Conservation (phyloP, 2,888 invertebrate species). For the Candidula unifasciata region DNA sequence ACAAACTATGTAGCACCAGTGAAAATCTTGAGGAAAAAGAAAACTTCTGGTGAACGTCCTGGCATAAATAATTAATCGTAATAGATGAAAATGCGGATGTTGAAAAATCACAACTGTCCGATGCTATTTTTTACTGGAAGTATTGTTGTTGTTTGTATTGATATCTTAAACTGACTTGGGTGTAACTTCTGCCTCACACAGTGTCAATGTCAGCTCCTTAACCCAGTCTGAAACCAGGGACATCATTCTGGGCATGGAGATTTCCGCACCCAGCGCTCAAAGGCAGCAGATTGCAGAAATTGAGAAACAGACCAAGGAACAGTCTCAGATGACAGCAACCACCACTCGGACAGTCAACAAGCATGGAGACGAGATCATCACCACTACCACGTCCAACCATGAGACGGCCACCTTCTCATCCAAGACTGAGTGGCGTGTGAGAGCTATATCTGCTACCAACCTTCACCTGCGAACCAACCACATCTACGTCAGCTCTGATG, state of each 20-base stretch:
- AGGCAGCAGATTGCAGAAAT: constrained; percentile 99
- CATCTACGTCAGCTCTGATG: constrained; percentile 99
- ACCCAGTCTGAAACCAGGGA: constrained; percentile 99
- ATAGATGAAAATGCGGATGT: no score
- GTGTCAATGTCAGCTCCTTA: constrained; percentile 97
- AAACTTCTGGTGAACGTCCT: no score
- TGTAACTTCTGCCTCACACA: constrained; percentile 70
- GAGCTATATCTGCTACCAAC: constrained; percentile 98
- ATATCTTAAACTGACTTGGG: no score
- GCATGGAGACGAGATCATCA: constrained; percentile 99
- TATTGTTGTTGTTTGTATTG: no score
- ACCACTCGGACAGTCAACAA: constrained; percentile 99
- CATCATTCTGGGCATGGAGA: constrained; percentile 99
- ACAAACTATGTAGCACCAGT: no score
- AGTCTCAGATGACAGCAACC: constrained; percentile 96
- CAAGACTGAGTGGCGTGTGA: constrained; percentile 98
- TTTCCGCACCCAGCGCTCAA: constrained; percentile 98
- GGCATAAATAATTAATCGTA: no score
- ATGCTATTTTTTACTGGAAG: no score
- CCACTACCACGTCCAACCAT: constrained; percentile 98
- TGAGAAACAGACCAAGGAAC: constrained; percentile 99
- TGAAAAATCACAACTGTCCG: no score
- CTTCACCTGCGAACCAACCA: constrained; percentile 97
- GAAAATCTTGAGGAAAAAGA: no score
- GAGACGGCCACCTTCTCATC: constrained; percentile 98